A percentile compares a stretch with the other conserved stretches of the same genome.
Conservation (phyloP, 2,888 invertebrate genomes). For the Drosophila cracens region DNA sequence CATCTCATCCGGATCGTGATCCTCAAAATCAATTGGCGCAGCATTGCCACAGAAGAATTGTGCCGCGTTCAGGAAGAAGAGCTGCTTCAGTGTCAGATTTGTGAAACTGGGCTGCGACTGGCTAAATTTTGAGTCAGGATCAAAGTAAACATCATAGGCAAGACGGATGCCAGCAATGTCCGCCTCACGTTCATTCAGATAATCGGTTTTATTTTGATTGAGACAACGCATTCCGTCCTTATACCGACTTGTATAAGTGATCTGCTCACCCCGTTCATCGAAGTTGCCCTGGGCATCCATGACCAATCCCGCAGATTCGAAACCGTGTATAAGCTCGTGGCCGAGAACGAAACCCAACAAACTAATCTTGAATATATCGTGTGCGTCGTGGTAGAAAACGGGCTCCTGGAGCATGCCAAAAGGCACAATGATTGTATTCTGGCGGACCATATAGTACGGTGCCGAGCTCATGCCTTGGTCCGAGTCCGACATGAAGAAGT, state of each 20-base stretch:
- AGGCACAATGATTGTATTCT: constrained; percentile 77
- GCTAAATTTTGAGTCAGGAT: constrained; percentile 16
- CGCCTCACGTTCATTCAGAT: constrained; percentile 75
- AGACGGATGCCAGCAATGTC: constrained; percentile 76
- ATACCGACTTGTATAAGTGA: constrained; percentile 32
- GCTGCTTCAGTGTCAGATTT: constrained; percentile 36
- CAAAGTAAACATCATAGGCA: constrained; percentile 67
- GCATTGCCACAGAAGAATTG: constrained; percentile 80
- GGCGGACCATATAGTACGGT: constrained; percentile 67
- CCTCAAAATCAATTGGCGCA: constrained; percentile 25
- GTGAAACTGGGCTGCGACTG: constrained; percentile 42
- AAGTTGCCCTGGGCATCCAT: constrained; percentile 61
- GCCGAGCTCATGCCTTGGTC: constrained; percentile 49
- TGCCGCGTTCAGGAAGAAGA: constrained; percentile 78
- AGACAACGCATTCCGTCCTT: constrained; percentile 41
- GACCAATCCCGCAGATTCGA: constrained; percentile 61
- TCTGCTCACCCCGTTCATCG: constrained; percentile 26
- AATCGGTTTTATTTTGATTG: constrained; percentile 49
- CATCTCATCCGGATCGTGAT: constrained; percentile 76
- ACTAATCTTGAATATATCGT: constrained; percentile 70
- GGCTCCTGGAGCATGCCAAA: constrained; percentile 68
- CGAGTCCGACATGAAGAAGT: constrained; percentile 40
- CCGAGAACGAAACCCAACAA: constrained; percentile 77
- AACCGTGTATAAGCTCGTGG: constrained; percentile 80
- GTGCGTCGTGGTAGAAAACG: constrained; percentile 50